Conservation (phyloP, 2,888 invertebrate species). For the Drosophila dives region DNA sequence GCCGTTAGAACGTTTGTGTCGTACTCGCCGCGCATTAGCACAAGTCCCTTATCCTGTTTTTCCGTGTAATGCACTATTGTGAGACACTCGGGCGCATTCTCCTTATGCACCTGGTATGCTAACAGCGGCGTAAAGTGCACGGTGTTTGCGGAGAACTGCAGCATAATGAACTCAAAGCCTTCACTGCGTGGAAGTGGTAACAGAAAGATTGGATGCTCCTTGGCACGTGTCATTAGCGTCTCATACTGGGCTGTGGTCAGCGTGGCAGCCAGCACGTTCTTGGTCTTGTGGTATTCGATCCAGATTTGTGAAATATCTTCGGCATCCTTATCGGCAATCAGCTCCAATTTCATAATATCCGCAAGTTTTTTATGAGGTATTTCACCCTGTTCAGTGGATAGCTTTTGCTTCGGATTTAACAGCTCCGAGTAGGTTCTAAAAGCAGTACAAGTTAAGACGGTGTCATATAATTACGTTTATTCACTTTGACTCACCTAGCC, state of each 20-base stretch:
- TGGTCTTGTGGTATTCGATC: slow-evolving; percentile 91
- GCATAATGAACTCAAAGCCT: slow-evolving; percentile 94
- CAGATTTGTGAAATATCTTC: slow-evolving; percentile 91
- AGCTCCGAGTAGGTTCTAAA: slow-evolving; percentile 88
- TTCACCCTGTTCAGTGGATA: slow-evolving; percentile 68
- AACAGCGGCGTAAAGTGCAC: slow-evolving; percentile 94
- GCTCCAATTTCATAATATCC: slow-evolving; percentile 91
- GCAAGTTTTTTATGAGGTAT: slow-evolving; percentile 86
- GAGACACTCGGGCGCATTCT: slow-evolving; percentile 95
- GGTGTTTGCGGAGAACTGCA: slow-evolving; percentile 89
- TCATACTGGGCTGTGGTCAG: slow-evolving; percentile 88
- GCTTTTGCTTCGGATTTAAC: slow-evolving; percentile 87
- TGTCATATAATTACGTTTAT: not conserved
- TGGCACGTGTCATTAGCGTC: slow-evolving; percentile 87
- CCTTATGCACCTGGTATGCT: slow-evolving; percentile 94
- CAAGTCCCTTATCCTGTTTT: slow-evolving; percentile 89
- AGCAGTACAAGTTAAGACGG: not conserved
- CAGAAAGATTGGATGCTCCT: slow-evolving; percentile 89
- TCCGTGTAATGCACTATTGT: slow-evolving; percentile 93
- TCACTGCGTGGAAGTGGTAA: slow-evolving; percentile 92
- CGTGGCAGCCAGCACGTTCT: slow-evolving; percentile 91
- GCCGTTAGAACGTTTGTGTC: slow-evolving; percentile 91
- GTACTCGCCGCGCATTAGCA: slow-evolving; percentile 94
- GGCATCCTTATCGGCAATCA: slow-evolving; percentile 89
- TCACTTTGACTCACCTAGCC: slow-evolving; percentile 63